phyloP scores from a whole-genome alignment of 2,888 invertebrate genomes.

The Idaea biselata region DNA sequence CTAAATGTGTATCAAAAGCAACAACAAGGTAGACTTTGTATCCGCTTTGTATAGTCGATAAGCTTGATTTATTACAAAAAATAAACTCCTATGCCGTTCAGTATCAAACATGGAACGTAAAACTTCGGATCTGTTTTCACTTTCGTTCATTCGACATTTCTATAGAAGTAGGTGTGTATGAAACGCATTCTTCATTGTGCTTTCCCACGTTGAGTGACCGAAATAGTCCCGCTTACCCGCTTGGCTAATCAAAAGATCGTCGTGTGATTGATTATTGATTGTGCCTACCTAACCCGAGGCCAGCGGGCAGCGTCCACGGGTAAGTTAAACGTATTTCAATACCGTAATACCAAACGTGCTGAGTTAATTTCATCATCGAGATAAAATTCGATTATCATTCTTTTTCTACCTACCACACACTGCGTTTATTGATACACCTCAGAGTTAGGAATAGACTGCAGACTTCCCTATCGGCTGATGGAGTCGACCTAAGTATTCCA shows the following conservation, averaged over 20 bases:
- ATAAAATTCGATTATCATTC: constrained; percentile 38
- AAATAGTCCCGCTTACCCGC: constrained; percentile 38
- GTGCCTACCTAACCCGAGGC: constrained; percentile 37
- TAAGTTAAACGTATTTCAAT: constrained; percentile 52
- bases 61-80: not conserved
- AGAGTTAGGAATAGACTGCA: not conserved
- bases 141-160: constrained; percentile 14
- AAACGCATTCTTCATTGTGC: constrained; percentile 33
- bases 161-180: constrained; percentile 15
- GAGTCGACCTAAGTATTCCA: too few species aligned
- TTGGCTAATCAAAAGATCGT: constrained; percentile 65
- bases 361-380: constrained; percentile 46
- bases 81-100: not conserved
- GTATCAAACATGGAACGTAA: not conserved
- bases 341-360: constrained; percentile 45
- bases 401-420: constrained; percentile 29
- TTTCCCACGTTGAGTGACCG: constrained; percentile 63
- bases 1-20: not conserved
- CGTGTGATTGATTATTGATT: constrained; percentile 72
- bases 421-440: constrained; percentile 27
- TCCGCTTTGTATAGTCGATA: not conserved
- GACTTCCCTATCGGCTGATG: not conserved
- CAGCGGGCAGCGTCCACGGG: constrained; percentile 26
- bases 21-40: not conserved
- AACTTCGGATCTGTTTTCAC: constrained; percentile 10